phyloP scores from a whole-genome alignment of 2,888 invertebrate genomes.

The Phymatocera aterrima region DNA sequence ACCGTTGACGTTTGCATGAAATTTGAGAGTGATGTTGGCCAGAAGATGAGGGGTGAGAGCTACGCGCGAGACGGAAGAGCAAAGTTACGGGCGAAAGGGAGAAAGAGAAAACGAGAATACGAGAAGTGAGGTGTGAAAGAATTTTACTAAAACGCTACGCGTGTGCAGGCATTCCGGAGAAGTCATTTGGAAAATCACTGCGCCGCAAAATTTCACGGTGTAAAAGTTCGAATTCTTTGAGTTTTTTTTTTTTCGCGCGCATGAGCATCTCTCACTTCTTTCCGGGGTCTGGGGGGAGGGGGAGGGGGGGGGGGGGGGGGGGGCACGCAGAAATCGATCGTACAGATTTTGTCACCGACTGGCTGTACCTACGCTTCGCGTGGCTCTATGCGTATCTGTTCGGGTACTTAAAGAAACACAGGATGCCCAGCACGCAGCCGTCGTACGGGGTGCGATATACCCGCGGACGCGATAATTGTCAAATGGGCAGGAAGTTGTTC shows the following conservation, averaged over 20 bases:
- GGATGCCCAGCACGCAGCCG: constrained; percentile 10
- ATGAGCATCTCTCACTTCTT: neutral
- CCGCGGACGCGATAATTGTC: constrained; percentile 8
- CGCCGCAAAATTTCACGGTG: constrained; percentile 20
- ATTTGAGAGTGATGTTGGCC: neutral
- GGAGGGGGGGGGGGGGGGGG: neutral
- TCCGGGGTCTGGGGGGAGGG: too few species aligned
- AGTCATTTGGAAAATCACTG: constrained; percentile 63
- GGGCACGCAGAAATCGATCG: constrained; percentile 10
- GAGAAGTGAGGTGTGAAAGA: constrained; percentile 15
- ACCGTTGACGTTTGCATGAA: constrained; percentile 14
- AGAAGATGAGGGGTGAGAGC: neutral
- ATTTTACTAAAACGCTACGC: constrained; percentile 27
- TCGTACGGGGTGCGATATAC: neutral
- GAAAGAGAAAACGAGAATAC: neutral
- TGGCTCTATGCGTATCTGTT: neutral
- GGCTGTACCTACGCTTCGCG: neutral
- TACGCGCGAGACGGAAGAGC: constrained; percentile 43
- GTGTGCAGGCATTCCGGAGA: constrained; percentile 57
- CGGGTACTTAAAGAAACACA: constrained; percentile 11
- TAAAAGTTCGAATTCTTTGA: neutral
- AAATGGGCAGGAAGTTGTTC: neutral
- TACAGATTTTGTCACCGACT: neutral
- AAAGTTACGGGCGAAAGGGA: neutral
- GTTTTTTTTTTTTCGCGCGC: neutral